Conservation (phyloP, 1,140 invertebrate species). For the Meloidogyne hapla region DNA sequence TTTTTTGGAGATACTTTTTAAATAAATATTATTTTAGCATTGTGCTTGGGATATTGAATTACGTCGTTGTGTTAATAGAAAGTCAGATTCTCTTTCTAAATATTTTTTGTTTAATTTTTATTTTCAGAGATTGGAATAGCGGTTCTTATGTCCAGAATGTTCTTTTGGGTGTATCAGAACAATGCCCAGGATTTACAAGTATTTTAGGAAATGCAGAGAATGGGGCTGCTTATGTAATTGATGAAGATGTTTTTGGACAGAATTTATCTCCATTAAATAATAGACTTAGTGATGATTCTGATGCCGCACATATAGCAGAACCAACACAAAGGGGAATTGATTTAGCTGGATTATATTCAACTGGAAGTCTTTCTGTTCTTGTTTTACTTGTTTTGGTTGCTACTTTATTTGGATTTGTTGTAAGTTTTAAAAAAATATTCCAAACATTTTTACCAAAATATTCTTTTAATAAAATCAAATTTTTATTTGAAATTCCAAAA, state of each 20-base stretch:
- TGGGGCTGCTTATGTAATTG: conserved; percentile 26
- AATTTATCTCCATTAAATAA: background rate
- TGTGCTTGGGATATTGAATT: conserved; percentile 79
- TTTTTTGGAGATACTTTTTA: background rate
- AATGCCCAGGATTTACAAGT: conserved; percentile 48
- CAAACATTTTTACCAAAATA: no score
- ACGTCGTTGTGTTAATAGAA: conserved; percentile 38
- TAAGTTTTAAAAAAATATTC: conserved; percentile 24
- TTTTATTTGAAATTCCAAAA: background rate
- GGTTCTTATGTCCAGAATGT: conserved; percentile 58
- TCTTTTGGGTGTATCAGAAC: conserved; percentile 56
- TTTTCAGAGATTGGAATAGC: conserved; percentile 48
- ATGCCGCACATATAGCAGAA: background rate
- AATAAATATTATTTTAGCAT: conserved; percentile 67
- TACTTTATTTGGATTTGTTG: conserved; percentile 50
- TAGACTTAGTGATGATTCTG: background rate
- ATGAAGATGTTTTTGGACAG: conserved; percentile 19
- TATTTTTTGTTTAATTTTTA: background rate
- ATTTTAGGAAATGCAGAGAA: conserved; percentile 19
- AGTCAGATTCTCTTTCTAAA: conserved; percentile 21
- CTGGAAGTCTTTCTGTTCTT: conserved; percentile 37
- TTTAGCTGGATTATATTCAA: conserved; percentile 16
- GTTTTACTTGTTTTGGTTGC: conserved; percentile 42
- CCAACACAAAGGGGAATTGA: background rate
- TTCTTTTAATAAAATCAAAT: no score